Base-by-base conservation (phyloP, 2,888 invertebrate species). In the Oxycera nigricornis region DNA sequence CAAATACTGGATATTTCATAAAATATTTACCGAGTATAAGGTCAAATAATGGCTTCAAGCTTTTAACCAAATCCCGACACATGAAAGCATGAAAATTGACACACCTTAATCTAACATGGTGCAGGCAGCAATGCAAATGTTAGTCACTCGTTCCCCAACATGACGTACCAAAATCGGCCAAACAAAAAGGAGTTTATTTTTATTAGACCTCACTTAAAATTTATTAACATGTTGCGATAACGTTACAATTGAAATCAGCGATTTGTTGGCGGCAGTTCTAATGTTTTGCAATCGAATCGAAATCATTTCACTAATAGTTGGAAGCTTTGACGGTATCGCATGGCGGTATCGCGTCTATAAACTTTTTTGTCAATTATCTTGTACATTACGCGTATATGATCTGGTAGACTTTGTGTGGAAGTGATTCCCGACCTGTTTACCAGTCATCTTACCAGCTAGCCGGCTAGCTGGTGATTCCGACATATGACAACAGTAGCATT, bases 331-430 rank as follows among this genome's bases (percentile, higher is more conserved):
- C 55, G 65, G 70, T 70, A 70, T 70, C 70, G 31, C 20, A 24
- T 39, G 30, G 50, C 70, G 70, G 70, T 70, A 70, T 70, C 70
- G 35, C 31, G 20, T 31, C 22, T 70, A 52, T 55, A 55, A 70
- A 70, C 30, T 70, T 70, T 41, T 70, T 55, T 28, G 70, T 31
- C 70, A 70, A 70, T 70, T 70, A 70, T 46, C 22, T 65, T 17
- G 17, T 17, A 17, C 7, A 61, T 61, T 61, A 7, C 7, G 31
- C 61, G 61, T n/a, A n/a, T n/a, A n/a, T n/a, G n/a, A n/a, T n/a
- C n/a, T n/a, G n/a, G n/a, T n/a, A n/a, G n/a, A 61, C 20, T 61
- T 61, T 61, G n/a, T 28, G 31, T n/a, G 17, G 22, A 28, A 28
- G 31, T 46, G 22, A 50, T 50, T 30, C 17, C 14, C 52, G 28